A percentile compares a stretch with the other conserved stretches of the same genome.
phyloP scores from a whole-genome alignment of 1,140 invertebrate genomes.

The Bathynomus jamesi region DNA sequence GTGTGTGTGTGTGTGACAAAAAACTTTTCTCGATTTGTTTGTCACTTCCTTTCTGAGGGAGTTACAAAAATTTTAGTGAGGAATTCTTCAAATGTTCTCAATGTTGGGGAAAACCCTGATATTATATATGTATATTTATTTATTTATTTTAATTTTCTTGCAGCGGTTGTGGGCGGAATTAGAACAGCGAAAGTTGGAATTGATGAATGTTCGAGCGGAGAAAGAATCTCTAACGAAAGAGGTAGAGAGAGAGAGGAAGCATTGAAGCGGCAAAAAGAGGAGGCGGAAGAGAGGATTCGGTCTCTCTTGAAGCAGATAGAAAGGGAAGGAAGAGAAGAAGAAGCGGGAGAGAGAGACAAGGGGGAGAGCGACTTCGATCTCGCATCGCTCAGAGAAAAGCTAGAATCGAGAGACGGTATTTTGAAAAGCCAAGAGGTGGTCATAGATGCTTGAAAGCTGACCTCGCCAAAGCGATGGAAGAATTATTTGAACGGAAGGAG shows the following conservation, averaged over 20 bases:
- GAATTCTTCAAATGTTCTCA: too few relatives aligned
- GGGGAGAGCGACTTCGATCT: neutral
- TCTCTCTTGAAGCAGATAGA: slow-evolving; percentile 9
- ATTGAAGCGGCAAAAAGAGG: slow-evolving; percentile 1
- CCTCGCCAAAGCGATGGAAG: slow-evolving; percentile 41
- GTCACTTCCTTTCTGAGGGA: too few relatives aligned
- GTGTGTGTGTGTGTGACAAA: too few relatives aligned
- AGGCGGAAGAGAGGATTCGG: slow-evolving; percentile 14
- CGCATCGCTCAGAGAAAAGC: neutral
- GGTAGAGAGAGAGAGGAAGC: slow-evolving; percentile 10
- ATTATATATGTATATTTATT: too few relatives aligned
- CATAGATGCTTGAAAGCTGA: slow-evolving; percentile 52
- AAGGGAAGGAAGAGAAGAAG: slow-evolving; percentile 8
- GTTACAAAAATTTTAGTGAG: too few relatives aligned
- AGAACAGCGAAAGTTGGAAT: slow-evolving; percentile 39
- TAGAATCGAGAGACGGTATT: neutral
- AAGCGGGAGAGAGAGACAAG: slow-evolving; percentile 6
- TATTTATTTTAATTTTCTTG: slow-evolving; percentile 2
- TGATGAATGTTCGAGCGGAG: slow-evolving; percentile 17
- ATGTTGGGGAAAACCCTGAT: too few relatives aligned
- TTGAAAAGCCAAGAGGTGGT: neutral
- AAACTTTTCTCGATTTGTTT: too few relatives aligned
- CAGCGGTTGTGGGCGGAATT: slow-evolving; percentile 42
- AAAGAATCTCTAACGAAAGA: slow-evolving; percentile 13
- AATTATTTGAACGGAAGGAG: slow-evolving; percentile 47